Conservation (phyloP, 2,113 vertebrate species). For the Corapipo altera region DNA sequence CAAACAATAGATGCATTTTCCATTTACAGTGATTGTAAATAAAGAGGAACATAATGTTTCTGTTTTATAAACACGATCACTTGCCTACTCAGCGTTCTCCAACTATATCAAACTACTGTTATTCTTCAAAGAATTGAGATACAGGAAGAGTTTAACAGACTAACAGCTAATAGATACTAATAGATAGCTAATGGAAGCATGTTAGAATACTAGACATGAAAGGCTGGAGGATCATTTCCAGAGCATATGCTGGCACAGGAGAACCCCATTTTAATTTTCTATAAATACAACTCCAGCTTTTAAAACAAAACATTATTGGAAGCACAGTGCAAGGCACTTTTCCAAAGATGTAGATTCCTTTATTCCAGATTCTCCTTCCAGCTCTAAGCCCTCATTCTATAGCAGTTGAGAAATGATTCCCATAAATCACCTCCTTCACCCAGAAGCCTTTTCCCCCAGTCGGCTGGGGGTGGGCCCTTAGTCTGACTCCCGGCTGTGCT, state of each 20-base stretch:
- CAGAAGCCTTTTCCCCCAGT: not conserved
- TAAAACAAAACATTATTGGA: not conserved
- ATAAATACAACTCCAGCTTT: not conserved
- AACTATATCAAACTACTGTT: not conserved
- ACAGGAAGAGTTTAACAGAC: not conserved
- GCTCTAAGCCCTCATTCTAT: not conserved
- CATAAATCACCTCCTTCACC: not conserved
- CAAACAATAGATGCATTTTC: not conserved
- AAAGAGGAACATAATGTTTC: not conserved
- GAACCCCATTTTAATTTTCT: not conserved
- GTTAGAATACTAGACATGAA: not conserved
- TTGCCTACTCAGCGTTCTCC: not conserved
- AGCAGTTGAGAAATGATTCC: not conserved
- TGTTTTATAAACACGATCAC: not conserved
- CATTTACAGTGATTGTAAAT: conserved; percentile 1
- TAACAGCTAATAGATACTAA: not conserved
- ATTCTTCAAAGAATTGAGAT: not conserved
- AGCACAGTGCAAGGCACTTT: not conserved
- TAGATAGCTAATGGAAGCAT: not conserved
- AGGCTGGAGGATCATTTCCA: not conserved
- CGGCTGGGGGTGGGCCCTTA: not conserved
- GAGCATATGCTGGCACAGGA: not conserved
- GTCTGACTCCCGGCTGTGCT: not conserved
- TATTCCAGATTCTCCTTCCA: not conserved
- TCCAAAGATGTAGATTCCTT: not conserved